Evolutionary conservation across 2,888 invertebrate genomes (phyloP).

Genomic region (Amitus sp.): DNA sequence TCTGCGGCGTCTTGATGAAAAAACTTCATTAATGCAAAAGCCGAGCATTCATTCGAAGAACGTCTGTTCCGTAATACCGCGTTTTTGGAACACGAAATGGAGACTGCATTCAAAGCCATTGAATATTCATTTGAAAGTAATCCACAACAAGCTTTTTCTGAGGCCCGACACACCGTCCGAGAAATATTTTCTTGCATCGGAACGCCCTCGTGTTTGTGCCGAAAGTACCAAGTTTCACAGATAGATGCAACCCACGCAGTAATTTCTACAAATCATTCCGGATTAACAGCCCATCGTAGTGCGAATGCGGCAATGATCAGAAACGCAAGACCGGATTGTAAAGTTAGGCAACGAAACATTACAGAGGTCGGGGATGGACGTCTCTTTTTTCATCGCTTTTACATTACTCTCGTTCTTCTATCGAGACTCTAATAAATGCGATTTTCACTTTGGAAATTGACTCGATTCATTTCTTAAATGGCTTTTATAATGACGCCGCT

Average conservation of each 20-base stretch:
- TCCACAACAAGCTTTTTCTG: constrained; percentile 18
- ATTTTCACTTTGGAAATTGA: neutral
- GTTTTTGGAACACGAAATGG: constrained; percentile 21
- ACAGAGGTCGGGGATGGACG: neutral
- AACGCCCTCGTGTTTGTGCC: neutral
- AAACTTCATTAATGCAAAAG: neutral
- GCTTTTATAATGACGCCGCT: neutral
- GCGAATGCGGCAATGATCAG: neutral
- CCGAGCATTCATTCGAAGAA: neutral
- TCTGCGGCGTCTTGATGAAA: neutral
- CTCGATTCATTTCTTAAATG: constrained; percentile 1
- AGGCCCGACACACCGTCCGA: neutral
- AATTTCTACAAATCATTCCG: neutral
- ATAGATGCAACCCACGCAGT: neutral
- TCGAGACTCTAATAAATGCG: neutral
- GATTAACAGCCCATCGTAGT: neutral
- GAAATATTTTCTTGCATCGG: neutral
- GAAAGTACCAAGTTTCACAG: neutral
- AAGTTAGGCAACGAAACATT: neutral
- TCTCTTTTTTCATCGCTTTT: neutral
- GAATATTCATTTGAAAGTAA: constrained; percentile 44
- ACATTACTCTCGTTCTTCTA: neutral
- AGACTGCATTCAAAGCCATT: constrained; percentile 39
- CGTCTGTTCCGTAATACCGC: neutral
- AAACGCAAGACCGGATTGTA: neutral